Evolutionary conservation across 1,140 invertebrate species (phyloP).

Genomic region (Ditylenchus dipsaci): DNA sequence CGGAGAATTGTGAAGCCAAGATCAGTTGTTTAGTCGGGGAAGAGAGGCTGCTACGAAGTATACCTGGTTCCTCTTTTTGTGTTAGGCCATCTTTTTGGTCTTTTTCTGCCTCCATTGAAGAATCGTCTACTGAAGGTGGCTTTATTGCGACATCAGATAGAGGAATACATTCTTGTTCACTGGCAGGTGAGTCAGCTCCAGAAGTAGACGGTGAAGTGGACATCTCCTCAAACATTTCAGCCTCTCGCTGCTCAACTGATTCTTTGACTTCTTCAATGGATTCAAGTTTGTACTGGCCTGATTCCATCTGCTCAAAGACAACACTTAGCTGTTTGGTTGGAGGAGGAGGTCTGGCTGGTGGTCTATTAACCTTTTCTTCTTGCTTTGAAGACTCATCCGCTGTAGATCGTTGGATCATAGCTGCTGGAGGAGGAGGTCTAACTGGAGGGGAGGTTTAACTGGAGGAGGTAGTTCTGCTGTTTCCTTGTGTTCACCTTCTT

Average conservation of each 20-base stretch:
- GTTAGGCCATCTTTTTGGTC: background rate
- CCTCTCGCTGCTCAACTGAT: background rate
- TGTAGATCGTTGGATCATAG: no score
- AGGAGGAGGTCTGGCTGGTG: background rate
- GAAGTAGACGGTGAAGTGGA: background rate
- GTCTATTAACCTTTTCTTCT: background rate
- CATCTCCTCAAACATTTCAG: background rate
- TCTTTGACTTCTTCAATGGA: constrained; percentile 1
- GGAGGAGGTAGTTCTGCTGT: no score
- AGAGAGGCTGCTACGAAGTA: background rate
- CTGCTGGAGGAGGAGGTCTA: no score
- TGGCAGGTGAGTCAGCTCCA: constrained; percentile 3
- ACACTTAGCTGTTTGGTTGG: background rate
- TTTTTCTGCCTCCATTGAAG: background rate
- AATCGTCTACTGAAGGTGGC: background rate
- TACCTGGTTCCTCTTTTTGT: background rate
- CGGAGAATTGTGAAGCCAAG: no score
- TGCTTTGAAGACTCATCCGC: no score
- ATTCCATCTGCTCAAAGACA: background rate
- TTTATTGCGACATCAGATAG: background rate
- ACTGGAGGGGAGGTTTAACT: no score
- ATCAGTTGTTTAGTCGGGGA: no score
- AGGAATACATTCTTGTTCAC: background rate
- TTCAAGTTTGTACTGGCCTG: background rate
- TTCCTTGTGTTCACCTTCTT: no score